A percentile compares a stretch with the other conserved stretches of the same genome.
These are phyloP conservation scores for Gymnopithys bicolor DNA, from an alignment of 2,797 vertebrate genomes.

Conservation along the genomic window DNA sequence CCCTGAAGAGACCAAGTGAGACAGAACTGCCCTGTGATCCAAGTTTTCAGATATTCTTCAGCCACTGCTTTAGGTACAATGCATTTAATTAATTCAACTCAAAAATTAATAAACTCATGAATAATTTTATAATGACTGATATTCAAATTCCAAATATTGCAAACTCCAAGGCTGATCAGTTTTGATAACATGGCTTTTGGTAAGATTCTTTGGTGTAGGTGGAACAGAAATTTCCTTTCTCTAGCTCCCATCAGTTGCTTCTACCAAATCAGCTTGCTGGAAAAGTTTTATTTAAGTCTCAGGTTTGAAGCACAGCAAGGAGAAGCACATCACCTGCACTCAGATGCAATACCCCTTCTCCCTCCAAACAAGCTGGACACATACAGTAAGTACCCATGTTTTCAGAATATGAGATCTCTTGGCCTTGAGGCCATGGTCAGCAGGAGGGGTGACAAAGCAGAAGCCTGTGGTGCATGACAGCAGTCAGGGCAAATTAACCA, in stretches of 20 bases:
- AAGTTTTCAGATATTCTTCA: not conserved
- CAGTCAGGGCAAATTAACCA: slow-evolving; percentile 54
- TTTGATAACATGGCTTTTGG: not conserved
- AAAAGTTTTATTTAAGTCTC: not conserved
- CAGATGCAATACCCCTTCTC: not conserved
- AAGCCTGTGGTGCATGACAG: slow-evolving; percentile 38
- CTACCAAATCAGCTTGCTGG: not conserved
- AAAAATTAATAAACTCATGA: not conserved
- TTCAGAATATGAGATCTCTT: slow-evolving; percentile 22
- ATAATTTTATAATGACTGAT: not conserved
- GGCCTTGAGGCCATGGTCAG: slow-evolving; percentile 32
- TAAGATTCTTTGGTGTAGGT: not conserved
- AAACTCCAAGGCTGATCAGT: not conserved
- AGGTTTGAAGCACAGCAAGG: not conserved
- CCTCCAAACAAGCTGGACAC: not conserved
- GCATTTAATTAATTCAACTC: not conserved
- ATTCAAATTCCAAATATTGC: not conserved
- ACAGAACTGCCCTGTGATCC: not conserved
- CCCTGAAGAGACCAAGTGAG: not conserved
- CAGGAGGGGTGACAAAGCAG: slow-evolving; percentile 47
- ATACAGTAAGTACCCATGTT: not conserved
- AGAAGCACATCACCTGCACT: rapidly evolving
- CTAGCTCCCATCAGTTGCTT: not conserved
- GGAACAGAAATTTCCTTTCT: not conserved
- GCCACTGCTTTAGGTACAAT: not conserved